Conservation (phyloP, 1,140 invertebrate species). For the Drosophila jambulina region DNA sequence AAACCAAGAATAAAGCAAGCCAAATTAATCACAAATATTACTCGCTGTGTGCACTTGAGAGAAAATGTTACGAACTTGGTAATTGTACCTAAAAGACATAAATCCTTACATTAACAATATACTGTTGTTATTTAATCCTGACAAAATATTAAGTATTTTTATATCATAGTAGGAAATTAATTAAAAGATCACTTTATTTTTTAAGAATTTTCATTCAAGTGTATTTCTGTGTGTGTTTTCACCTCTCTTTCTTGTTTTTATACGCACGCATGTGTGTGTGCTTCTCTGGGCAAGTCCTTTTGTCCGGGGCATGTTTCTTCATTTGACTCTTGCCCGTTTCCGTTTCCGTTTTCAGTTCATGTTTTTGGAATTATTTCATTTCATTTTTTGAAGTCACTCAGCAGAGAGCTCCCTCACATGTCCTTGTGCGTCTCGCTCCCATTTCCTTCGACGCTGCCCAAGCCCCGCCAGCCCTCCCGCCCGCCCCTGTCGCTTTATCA, state of each 20-base stretch:
- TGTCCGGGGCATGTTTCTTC: conserved; percentile 65
- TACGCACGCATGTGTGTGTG: not conserved
- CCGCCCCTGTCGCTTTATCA: conserved; percentile 57
- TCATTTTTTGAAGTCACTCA: conserved; percentile 71
- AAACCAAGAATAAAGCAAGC: conserved; percentile 57
- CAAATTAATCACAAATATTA: conserved; percentile 83
- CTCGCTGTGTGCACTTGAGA: conserved; percentile 17
- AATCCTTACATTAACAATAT: too few relatives aligned
- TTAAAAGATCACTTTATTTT: not conserved
- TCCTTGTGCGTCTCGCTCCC: conserved; percentile 10
- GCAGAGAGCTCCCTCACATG: conserved; percentile 24
- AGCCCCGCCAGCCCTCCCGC: conserved; percentile 8
- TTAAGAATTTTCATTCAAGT: not conserved
- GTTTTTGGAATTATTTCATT: conserved; percentile 83
- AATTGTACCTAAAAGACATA: not conserved
- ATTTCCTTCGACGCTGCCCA: conserved; percentile 3
- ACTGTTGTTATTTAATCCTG: too few relatives aligned
- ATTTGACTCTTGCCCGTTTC: conserved; percentile 79
- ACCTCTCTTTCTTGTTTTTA: not conserved
- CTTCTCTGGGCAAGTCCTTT: conserved; percentile 37
- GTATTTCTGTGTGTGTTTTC: conserved; percentile 24
- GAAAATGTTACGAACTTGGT: not conserved
- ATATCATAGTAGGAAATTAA: too few relatives aligned
- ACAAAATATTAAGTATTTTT: too few relatives aligned
- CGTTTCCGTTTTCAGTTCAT: conserved; percentile 82